Evolutionary conservation across 2,113 vertebrate genomes (phyloP), one percentile per base, ranked within the genome.

Genomic region (Clarias macrocephalus): DNA sequence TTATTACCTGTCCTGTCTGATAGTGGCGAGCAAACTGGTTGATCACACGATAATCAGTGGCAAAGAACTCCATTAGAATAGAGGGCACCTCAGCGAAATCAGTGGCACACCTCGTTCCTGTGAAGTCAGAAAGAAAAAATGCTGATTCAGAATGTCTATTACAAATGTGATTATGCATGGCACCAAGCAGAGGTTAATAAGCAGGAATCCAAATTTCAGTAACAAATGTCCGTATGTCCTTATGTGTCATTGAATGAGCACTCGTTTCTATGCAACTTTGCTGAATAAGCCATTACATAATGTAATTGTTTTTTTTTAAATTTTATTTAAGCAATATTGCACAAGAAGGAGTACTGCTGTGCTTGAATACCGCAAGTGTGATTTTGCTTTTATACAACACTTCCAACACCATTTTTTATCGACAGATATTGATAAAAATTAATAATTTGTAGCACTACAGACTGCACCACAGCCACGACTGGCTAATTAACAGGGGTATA

Each of bases 21-120:
- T 97, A 99, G 90, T 99, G 98, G 6, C 96, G 96, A 88, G 98
- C 98, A 92, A 99, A 99, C 89, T 97, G 97, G 93, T 95, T 97
- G 87, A 99, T 95, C 73, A 99, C 98, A 76, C 98, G 95, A 88
- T 98, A 98, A 91, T 99, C 98, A 23, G 95, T 97, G 85, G 98
- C 97, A 93, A 99, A 99, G 89, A 97, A 99, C 90, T 99, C 98
- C 98, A 99, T 99, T 83, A 99, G 94, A 90, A 99, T 97, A 82
- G 98, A 99, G 0, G 98, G 98, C 42, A 99, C 98, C 94, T 99
- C 98, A 4, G 98, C 98, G 90, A 99, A 99, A 93, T 99, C 98
- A 21, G 98, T 99, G 2, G 97, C 90, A 94, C 98, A 99, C 90
- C 98, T 96, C 86, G 98, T 99, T 91, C 98, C 98, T 99, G 48